Evolutionary conservation across 2,888 invertebrate genomes (phyloP), one percentile per base, ranked within the genome.

Genomic region (Melinopterus prodromus): DNA sequence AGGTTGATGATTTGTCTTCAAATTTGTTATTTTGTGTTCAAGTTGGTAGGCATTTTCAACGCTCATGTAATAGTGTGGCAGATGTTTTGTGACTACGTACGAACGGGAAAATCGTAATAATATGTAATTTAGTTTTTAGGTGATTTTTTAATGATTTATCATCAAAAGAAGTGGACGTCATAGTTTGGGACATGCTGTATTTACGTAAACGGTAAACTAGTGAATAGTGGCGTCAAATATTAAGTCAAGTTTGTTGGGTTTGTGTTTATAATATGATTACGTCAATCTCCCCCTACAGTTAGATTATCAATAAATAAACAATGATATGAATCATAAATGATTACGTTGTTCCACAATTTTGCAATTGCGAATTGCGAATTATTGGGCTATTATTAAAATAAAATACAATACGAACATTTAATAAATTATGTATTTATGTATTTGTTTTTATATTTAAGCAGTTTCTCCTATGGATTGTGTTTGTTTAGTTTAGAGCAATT

Each of bases 11-110:
- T 53, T 53, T 53, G 53, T 53, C 53, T 53, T 2, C 53, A 53
- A 53, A 53, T 53, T 53, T 53, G 53, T 53, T 53, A 53, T 53
- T 53, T 53, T 53, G 53, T 53, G 53, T 1, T 53, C 12, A 53
- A 53, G 53, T 53, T 53, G 53, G 53, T 53, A 53, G 53, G 53
- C 53, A 53, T 53, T 53, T 53, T 53, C 53, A 53, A 53, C 53
- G 53, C 53, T 7, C 53, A 53, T 53, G 53, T 53, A 53, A 53
- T 53, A 53, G 7, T 7, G 12, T 9, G 12, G 53, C 53, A 53
- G 53, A 53, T 53, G 53, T 53, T 53, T 12, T 7, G 53, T 53
- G 53, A 53, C 53, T 12, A 53, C 26, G 26, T 26, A 26, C 26
- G 26, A 26, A 26, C 26, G 12, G 53, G 53, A 53, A 53, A 53